phyloP scores from a whole-genome alignment of 2,797 vertebrate genomes.

The Schizothorax lantsangensis region DNA sequence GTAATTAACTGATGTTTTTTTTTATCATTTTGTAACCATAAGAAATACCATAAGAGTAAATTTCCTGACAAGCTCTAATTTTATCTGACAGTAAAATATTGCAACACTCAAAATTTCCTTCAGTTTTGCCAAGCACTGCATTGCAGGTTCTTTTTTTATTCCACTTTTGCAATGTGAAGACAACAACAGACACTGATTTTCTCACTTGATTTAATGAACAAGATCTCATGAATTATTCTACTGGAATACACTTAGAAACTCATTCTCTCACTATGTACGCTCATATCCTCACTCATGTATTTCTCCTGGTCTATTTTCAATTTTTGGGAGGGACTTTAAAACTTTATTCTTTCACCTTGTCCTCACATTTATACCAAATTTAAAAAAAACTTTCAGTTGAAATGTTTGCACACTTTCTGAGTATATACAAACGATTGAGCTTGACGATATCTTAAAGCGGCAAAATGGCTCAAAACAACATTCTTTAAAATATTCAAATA shows the following conservation, averaged over 20 bases:
- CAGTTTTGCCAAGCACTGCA: background rate
- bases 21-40: background rate
- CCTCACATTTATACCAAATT: background rate
- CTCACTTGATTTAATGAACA: conserved; percentile 17
- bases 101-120: background rate
- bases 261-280: background rate
- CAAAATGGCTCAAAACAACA: background rate
- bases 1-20: too few species aligned
- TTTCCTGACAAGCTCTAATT: background rate
- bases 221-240: conserved; percentile 19
- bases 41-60: background rate
- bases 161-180: background rate
- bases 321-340: background rate
- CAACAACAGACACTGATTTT: background rate
- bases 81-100: background rate
- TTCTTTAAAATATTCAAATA: background rate
- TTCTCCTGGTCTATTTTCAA: background rate
- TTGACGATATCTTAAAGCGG: background rate
- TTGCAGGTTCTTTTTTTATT: background rate
- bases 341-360: background rate
- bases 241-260: background rate
- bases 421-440: background rate
- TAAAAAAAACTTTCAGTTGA: background rate
- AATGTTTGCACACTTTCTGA: background rate
- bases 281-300: background rate